Evolutionary conservation across 1,140 invertebrate species (phyloP), one percentile per base, ranked within the genome.

Genomic region (Caerostris darwini): DNA sequence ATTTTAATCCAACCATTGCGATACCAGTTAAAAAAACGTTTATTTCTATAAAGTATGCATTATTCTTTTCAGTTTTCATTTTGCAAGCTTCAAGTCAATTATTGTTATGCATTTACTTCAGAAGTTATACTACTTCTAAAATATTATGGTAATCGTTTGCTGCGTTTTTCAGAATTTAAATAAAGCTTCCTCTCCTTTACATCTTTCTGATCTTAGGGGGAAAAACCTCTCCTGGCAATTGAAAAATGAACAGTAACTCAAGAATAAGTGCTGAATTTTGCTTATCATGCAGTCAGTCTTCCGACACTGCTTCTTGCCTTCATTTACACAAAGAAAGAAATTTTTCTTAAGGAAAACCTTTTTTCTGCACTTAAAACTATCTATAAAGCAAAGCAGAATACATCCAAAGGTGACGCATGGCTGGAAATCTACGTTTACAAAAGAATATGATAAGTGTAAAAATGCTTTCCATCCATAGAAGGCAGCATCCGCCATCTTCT

Each of bases 391-490:
- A 61, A 61, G 17, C 5, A 67, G n/a, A 67, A 67, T 17, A 14
- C 14, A 67, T 67, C 61, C 0, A 5, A 14, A n/a, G 3, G n/a
- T n/a, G n/a, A 67, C 2, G 4, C 12, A 67, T n/a, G 4, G 17
- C 19, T 81, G 3, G 14, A 7, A 10, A 19, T 12, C 77, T 81
- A 7, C 14, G 50, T 81, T 81, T 14, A 54, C 50, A 81, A 53
- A 81, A 53, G 34, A 81, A 81, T 34, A 81, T 6, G 77, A 81
- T 81, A 14, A 7, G 77, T 81, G 77, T 14, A 54, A 81, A 81
- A 34, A 81, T 54, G 77, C 77, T 53, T 34, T 81, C 53, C n/a
- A 34, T 12, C 50, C 77, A 81, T 53, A 12, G 50, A 81, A 54
- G 77, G 12, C 50, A 34, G 12, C 61, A 12, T 14, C 10, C 2